These are phyloP conservation scores for Hedya salicella DNA, from an alignment of 2,888 invertebrate species.

Conservation along the genomic window DNA sequence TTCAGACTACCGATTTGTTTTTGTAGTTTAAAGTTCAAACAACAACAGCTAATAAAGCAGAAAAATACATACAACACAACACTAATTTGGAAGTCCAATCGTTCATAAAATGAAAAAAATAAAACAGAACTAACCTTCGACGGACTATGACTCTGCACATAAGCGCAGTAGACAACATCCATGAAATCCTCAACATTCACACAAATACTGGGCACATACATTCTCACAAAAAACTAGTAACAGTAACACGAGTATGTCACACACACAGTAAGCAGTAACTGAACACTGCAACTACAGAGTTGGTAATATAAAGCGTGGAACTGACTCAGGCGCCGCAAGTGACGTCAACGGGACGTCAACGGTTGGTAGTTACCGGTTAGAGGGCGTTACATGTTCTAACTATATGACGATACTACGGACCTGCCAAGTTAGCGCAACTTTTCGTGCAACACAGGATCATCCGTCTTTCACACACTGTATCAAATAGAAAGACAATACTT, in stretches of 20 bases:
- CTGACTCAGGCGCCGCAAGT: slow-evolving; percentile 60
- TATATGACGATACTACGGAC: slow-evolving; percentile 11
- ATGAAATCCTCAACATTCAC: slow-evolving; percentile 74
- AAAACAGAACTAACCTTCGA: slow-evolving; percentile 60
- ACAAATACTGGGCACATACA: slow-evolving; percentile 72
- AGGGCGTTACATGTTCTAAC: slow-evolving; percentile 36
- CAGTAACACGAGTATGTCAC: slow-evolving; percentile 38
- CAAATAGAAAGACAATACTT: too few relatives aligned
- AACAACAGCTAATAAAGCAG: too few relatives aligned
- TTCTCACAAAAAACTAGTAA: slow-evolving; percentile 51
- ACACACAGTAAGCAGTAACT: slow-evolving; percentile 53
- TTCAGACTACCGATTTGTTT: too few relatives aligned
- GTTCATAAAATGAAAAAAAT: slow-evolving; percentile 26
- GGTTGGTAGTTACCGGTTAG: slow-evolving; percentile 59
- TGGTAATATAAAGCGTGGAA: slow-evolving; percentile 68
- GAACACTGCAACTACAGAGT: slow-evolving; percentile 52
- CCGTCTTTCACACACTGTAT: too few relatives aligned
- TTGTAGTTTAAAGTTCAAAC: too few relatives aligned
- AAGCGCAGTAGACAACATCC: slow-evolving; percentile 78
- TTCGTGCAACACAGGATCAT: too few relatives aligned
- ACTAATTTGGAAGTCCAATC: background rate
- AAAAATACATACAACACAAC: too few relatives aligned
- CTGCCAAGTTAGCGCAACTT: too few relatives aligned
- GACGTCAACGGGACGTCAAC: slow-evolving; percentile 66
- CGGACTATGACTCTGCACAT: slow-evolving; percentile 56